Conservation (phyloP, 2,888 invertebrate species). For the Argyra leucocephala region DNA sequence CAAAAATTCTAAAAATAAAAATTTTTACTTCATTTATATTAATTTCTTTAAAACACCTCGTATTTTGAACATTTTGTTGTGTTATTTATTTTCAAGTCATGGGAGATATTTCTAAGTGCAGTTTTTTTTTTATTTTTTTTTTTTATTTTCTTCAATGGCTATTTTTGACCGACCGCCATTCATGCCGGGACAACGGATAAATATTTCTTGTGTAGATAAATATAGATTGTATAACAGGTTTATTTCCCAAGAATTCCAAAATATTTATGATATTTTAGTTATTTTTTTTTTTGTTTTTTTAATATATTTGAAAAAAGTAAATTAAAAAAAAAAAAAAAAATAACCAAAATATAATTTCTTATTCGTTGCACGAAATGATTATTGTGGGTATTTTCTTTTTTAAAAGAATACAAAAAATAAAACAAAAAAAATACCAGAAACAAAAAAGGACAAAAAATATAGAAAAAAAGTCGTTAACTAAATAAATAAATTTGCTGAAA, state of each 20-base stretch:
- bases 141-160: background rate
- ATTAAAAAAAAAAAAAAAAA: too few relatives aligned
- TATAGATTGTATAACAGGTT: constrained; percentile 10
- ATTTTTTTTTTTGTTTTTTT: too few relatives aligned
- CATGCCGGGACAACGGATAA: background rate
- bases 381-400: background rate
- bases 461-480: background rate
- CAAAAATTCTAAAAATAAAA: too few relatives aligned
- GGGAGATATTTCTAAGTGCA: background rate
- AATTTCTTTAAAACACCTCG: background rate
- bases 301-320: too few relatives aligned
- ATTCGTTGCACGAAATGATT: background rate
- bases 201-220: background rate
- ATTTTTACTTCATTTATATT: too few relatives aligned
- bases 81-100: background rate
- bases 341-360: background rate
- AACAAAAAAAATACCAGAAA: background rate
- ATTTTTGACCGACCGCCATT: constrained; percentile 4
- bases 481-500: constrained; percentile 2
- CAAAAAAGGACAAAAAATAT: background rate
- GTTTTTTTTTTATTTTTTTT: background rate
- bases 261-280: background rate
- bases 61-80: background rate
- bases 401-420: background rate
- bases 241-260: constrained; percentile 10